phyloP scores from a whole-genome alignment of 2,797 vertebrate genomes.

The Alca torda region DNA sequence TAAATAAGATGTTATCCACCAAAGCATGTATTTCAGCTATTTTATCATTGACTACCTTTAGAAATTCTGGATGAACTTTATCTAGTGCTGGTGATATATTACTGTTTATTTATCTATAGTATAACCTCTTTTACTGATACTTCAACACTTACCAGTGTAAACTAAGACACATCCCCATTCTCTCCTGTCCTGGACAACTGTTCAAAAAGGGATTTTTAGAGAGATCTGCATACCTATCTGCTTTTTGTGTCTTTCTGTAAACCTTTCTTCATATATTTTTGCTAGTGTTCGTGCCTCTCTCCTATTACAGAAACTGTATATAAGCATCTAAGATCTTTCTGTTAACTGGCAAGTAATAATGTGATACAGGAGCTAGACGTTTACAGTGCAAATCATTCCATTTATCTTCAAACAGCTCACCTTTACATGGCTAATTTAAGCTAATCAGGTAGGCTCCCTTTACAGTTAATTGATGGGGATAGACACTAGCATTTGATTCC shows the following conservation, averaged over 20 bases:
- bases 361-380: slow-evolving; percentile 17
- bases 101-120: background rate
- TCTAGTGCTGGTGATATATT: background rate
- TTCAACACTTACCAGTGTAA: background rate
- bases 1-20: background rate
- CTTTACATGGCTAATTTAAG: slow-evolving; percentile 56
- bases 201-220: background rate
- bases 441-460: slow-evolving; percentile 50
- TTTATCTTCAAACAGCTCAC: slow-evolving; percentile 54
- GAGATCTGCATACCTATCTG: background rate
- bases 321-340: background rate
- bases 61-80: background rate
- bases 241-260: background rate
- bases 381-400: slow-evolving; percentile 31
- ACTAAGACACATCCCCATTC: background rate
- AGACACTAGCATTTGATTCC: background rate
- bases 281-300: background rate
- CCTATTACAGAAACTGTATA: background rate
- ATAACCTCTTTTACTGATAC: background rate
- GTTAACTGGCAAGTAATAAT: slow-evolving; percentile 40
- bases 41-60: background rate
- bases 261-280: background rate
- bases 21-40: background rate
- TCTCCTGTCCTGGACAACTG: background rate
- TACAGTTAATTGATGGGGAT: slow-evolving; percentile 53